Percentiles rank a stretch among this genome's conserved stretches.
These are phyloP conservation scores for Panopea generosa DNA, from an alignment of 2,888 invertebrate species.

Conservation along the genomic window DNA sequence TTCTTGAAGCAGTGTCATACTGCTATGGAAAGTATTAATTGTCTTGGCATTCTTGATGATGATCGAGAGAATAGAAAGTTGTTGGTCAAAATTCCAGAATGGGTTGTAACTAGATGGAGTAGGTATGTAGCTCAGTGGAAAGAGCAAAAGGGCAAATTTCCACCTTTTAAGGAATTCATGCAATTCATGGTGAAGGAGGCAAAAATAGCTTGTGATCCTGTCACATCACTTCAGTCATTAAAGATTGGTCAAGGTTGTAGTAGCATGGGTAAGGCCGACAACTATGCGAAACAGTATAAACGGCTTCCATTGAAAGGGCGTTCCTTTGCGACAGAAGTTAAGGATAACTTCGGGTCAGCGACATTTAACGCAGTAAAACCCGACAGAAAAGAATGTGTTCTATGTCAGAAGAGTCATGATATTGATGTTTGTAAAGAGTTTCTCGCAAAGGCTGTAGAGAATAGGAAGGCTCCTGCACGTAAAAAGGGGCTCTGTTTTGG, in stretches of 20 bases:
- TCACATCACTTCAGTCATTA: constrained; percentile 38
- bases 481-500: constrained; percentile 65
- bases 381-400: too few species aligned
- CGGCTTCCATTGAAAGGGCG: constrained; percentile 17
- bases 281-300: too few species aligned
- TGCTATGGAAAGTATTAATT: constrained; percentile 37
- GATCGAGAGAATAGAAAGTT: constrained; percentile 56
- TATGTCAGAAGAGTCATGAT: too few species aligned
- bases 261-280: background rate
- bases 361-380: too few species aligned
- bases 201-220: constrained; percentile 56
- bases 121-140: too few species aligned
- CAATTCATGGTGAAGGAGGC: constrained; percentile 49
- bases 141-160: too few species aligned
- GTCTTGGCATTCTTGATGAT: constrained; percentile 43
- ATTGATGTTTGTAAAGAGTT: too few species aligned
- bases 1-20: constrained; percentile 47
- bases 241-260: background rate
- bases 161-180: too few species aligned
- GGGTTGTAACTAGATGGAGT: constrained; percentile 37
- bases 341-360: too few species aligned
- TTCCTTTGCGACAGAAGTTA: constrained; percentile 5
- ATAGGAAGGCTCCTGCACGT: too few species aligned
- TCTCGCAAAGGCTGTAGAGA: too few species aligned
- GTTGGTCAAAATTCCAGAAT: constrained; percentile 55